Evolutionary conservation across 2,113 vertebrate genomes (phyloP).

Genomic region (Sinocyclocheilus rhinocerous): DNA sequence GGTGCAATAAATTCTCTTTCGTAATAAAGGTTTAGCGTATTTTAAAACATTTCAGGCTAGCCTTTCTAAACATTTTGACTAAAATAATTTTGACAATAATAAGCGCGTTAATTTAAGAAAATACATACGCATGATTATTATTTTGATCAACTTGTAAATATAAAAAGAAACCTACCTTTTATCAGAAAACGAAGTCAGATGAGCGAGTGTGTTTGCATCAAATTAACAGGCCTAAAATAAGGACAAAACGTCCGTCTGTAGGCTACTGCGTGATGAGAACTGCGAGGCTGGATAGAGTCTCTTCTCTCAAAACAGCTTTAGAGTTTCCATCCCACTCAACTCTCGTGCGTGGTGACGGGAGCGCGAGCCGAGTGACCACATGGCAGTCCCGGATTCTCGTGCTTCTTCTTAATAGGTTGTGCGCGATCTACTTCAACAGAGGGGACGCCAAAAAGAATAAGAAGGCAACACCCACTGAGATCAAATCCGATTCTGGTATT

Average conservation of each 20-base stretch:
- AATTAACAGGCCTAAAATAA: slow-evolving; percentile 25
- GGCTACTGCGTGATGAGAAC: slow-evolving; percentile 18
- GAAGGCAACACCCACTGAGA: slow-evolving; percentile 83
- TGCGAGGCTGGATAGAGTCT: neutral
- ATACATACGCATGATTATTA: neutral
- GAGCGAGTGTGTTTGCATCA: slow-evolving; percentile 25
- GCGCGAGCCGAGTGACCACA: slow-evolving; percentile 74
- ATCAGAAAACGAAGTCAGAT: slow-evolving; percentile 50
- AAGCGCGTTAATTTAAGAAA: neutral
- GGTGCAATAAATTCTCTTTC: neutral
- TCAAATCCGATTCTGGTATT: slow-evolving; percentile 67
- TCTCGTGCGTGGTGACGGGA: slow-evolving; percentile 67
- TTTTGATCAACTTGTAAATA: neutral
- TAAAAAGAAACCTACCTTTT: slow-evolving; percentile 60
- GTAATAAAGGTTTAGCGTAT: neutral
- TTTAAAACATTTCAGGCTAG: neutral
- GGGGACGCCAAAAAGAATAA: slow-evolving; percentile 79
- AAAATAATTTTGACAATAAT: neutral
- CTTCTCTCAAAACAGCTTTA: slow-evolving; percentile 54
- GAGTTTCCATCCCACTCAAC: slow-evolving; percentile 75
- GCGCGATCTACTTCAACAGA: slow-evolving; percentile 71
- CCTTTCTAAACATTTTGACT: neutral
- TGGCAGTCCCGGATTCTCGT: slow-evolving; percentile 73
- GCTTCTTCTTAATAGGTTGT: slow-evolving; percentile 65
- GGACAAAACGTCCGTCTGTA: slow-evolving; percentile 27